These are phyloP conservation scores for Pocillopora damicornis DNA, from an alignment of 64 coral and sea anemone genomes.

Conservation along the genomic window DNA sequence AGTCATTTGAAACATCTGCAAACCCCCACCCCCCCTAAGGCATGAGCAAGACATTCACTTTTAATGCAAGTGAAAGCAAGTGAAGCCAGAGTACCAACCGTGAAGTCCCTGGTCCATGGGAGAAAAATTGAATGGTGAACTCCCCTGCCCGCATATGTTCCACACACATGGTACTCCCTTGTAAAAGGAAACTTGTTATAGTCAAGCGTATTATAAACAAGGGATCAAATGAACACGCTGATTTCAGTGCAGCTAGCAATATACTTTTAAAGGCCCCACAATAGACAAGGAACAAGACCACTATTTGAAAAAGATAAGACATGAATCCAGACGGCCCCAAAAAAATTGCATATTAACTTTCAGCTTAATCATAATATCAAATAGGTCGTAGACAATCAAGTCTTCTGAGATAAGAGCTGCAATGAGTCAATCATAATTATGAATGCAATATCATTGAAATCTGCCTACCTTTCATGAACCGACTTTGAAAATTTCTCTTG, in stretches of 20 bases:
- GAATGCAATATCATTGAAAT: too few species aligned
- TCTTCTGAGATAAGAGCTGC: not conserved
- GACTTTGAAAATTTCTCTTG: not conserved
- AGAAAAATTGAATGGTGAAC: not conserved
- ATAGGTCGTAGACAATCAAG: too few species aligned
- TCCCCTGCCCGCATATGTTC: not conserved
- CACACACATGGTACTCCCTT: not conserved
- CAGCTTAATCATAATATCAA: too few species aligned
- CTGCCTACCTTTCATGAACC: not conserved
- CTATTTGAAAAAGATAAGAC: not conserved
- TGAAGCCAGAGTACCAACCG: too few species aligned
- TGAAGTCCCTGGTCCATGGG: not conserved
- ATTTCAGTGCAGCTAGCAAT: not conserved
- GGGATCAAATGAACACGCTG: not conserved
- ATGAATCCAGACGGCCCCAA: too few species aligned
- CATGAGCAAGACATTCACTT: slow-evolving; percentile 18
- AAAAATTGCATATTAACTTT: too few species aligned
- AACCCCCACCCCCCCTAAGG: not conserved
- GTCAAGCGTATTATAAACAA: not conserved
- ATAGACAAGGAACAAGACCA: not conserved
- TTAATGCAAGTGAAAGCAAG: slow-evolving; percentile 15
- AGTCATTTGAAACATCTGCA: too few species aligned
- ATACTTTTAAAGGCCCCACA: not conserved
- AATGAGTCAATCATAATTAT: not conserved
- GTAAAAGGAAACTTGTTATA: not conserved